Evolutionary conservation across 2,113 vertebrate genomes (phyloP).

Genomic region (Rhinogobius similis): DNA sequence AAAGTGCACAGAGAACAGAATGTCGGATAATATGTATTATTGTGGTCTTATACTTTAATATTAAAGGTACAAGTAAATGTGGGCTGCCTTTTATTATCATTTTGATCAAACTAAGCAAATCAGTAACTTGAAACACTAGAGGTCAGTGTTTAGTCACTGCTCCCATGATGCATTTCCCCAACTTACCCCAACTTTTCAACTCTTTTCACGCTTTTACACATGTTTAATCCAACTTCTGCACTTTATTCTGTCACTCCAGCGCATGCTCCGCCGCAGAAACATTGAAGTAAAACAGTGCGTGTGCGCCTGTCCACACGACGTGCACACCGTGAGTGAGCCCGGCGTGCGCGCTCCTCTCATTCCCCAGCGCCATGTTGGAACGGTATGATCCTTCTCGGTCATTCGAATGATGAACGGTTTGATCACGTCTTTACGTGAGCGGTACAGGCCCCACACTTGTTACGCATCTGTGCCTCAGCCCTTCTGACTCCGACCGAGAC

Average conservation of each 20-base stretch:
- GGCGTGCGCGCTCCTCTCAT: neutral
- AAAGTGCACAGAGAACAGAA: too few relatives aligned
- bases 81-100: too few relatives aligned
- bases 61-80: too few relatives aligned
- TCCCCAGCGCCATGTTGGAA: rapidly evolving
- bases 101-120: too few relatives aligned
- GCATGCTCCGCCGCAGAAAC: neutral
- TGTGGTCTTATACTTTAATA: too few relatives aligned
- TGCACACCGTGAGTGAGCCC: neutral
- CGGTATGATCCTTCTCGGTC: slow-evolving; percentile 55
- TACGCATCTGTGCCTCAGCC: slow-evolving; percentile 64
- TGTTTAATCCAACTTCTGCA: neutral
- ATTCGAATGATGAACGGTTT: slow-evolving; percentile 65
- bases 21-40: too few relatives aligned
- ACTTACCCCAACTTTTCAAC: neutral
- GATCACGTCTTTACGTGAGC: slow-evolving; percentile 40
- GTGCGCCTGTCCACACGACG: too few relatives aligned
- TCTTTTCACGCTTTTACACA: neutral
- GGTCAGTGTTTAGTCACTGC: neutral
- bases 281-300: too few relatives aligned
- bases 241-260: neutral
- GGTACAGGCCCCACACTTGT: slow-evolving; percentile 60
- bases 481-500: slow-evolving; percentile 58
- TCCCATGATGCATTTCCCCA: slow-evolving; percentile 60
- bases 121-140: neutral